phyloP scores from a whole-genome alignment of 1,140 invertebrate species.

The Venturia canescens region DNA sequence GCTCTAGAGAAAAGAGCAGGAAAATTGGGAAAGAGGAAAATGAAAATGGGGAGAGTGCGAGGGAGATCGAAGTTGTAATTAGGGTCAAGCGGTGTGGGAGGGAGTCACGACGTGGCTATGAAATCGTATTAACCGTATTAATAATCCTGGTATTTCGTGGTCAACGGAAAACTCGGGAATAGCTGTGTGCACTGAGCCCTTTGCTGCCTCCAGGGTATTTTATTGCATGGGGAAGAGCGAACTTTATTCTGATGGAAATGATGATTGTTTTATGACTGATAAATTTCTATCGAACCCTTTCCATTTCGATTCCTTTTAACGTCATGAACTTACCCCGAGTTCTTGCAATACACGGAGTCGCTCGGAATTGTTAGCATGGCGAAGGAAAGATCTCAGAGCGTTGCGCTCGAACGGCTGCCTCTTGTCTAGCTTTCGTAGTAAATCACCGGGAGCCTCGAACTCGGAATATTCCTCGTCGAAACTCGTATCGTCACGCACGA shows the following conservation, averaged over 20 bases:
- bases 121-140: not conserved
- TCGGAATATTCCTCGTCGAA: conserved; percentile 54
- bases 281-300: not conserved
- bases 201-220: too few species aligned
- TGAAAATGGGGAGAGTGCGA: not conserved
- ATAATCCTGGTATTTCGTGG: not conserved
- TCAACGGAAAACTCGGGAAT: not conserved
- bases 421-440: conserved; percentile 62
- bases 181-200: too few species aligned
- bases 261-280: not conserved
- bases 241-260: too few species aligned
- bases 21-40: conserved; percentile 7
- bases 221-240: too few species aligned
- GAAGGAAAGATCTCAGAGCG: conserved; percentile 59
- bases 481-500: conserved; percentile 32
- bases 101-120: conserved; percentile 7
- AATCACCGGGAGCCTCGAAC: conserved; percentile 37
- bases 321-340: conserved; percentile 58
- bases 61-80: conserved; percentile 35
- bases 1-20: conserved; percentile 19
- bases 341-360: conserved; percentile 59
- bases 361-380: conserved; percentile 57
- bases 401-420: conserved; percentile 60
- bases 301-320: not conserved
- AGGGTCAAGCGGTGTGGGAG: conserved; percentile 32